phyloP scores from a whole-genome alignment of 2,888 invertebrate species.

The Hydriomena furcata region DNA sequence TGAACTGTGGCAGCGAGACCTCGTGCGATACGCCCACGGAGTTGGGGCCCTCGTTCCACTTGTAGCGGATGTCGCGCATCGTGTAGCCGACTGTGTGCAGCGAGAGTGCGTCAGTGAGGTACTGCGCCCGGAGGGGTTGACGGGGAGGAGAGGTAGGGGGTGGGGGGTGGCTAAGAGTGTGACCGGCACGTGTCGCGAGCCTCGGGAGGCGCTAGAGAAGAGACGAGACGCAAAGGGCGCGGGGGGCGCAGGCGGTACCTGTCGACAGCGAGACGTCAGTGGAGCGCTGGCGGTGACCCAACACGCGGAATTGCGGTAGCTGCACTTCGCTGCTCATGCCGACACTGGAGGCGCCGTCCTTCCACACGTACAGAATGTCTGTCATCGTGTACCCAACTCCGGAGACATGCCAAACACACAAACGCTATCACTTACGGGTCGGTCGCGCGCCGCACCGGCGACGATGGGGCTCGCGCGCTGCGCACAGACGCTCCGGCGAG shows the following conservation, averaged over 20 bases:
- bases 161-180: no score
- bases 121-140: conserved; percentile 14
- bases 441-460: conserved; percentile 33
- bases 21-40: conserved; percentile 96
- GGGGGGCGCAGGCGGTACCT: conserved; percentile 83
- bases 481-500: conserved; percentile 26
- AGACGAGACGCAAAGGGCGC: conserved; percentile 11
- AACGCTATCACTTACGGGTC: conserved; percentile 65
- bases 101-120: conserved; percentile 29
- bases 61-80: conserved; percentile 97
- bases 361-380: conserved; percentile 95
- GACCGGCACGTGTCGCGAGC: conserved; percentile 36
- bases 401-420: conserved; percentile 72
- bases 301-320: conserved; percentile 96
- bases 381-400: conserved; percentile 97
- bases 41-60: conserved; percentile 96
- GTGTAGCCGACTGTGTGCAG: conserved; percentile 93
- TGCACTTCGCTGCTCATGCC: conserved; percentile 95
- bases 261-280: conserved; percentile 95
- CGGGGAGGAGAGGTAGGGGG: conserved; percentile 19
- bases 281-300: conserved; percentile 95
- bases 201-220: conserved; percentile 29
- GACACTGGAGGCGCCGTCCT: conserved; percentile 93
- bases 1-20: conserved; percentile 97
- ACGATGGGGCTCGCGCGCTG: conserved; percentile 31